Percentiles rank a stretch among this genome's conserved stretches.
Conservation (phyloP, 2,113 vertebrate genomes). For the Oryctolagus cuniculus region mOryCun1.1 NC_091448.1:36272001-36272500, state of each 20-base stretch:
- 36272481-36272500: constrained; percentile 80
- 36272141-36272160: constrained; percentile 73
- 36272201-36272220: constrained; percentile 84
- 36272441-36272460: constrained; percentile 80
- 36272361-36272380: constrained; percentile 74
- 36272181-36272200: constrained; percentile 80
- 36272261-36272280: constrained; percentile 84
- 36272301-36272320: constrained; percentile 69
- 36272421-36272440: constrained; percentile 79
- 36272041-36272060: constrained; percentile 87
- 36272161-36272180: constrained; percentile 78
- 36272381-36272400: constrained; percentile 70
- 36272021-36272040: constrained; percentile 87
- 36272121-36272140: constrained; percentile 77
- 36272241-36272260: constrained; percentile 85
- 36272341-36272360: constrained; percentile 69
- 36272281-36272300: constrained; percentile 81
- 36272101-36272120: constrained; percentile 27
- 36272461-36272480: constrained; percentile 77
- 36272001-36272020: constrained; percentile 86
- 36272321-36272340: constrained; percentile 79
- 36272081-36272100: constrained; percentile 69
- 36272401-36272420: constrained; percentile 77
- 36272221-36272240: constrained; percentile 86
- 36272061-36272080: constrained; percentile 9